Base-by-base conservation (phyloP, 2,888 invertebrate species). In the Clusia tigrina region DNA sequence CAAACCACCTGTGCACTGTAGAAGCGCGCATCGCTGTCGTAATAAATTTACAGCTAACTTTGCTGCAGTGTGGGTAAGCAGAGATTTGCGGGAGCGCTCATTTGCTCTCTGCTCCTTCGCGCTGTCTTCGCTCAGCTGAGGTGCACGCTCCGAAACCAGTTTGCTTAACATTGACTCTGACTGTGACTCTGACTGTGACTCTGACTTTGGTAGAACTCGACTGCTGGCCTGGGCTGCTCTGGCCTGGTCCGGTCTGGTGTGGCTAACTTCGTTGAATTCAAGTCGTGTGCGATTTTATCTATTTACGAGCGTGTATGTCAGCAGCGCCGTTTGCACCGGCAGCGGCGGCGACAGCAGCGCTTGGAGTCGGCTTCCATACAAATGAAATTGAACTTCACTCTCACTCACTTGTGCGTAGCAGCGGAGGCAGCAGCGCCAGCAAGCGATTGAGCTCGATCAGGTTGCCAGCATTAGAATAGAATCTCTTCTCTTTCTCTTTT, bases 31-130 rank as follows among this genome's bases (percentile, higher is more conserved):
- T 53, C 38, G 37, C 59, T 63, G 62, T 67, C 68, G 74, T 78
- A 77, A 74, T 73, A 76, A 82, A 81, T 82, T 82, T 82, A 82
- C 82, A 81, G 82, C 82, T 82, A 82, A 69, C 74, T 74, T 75
- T 76, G 67, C 67, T 56, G 61, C 63, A 70, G 81, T 80, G 64
- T 81, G 74, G 65, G 71, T 67, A 46, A 55, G 55, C 22, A 6
- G 62, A 67, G 67, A 64, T 65, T 64, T 23, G 5, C 20, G 2
- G 26, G 32, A 54, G 54, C 15, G 37, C 22, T n/a, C n/a, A n/a
- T 6, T 42, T 17, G 42, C 42, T 42, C 42, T 20, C 20, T 3
- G 42, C 6, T 10, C n/a, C n/a, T n/a, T n/a, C 10, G 42, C 42
- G 42, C n/a, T 10, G 15, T n/a, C 42, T 42, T 42, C 42, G 18